phyloP scores from a whole-genome alignment of 2,797 vertebrate species.

The Cygnus olor region DNA sequence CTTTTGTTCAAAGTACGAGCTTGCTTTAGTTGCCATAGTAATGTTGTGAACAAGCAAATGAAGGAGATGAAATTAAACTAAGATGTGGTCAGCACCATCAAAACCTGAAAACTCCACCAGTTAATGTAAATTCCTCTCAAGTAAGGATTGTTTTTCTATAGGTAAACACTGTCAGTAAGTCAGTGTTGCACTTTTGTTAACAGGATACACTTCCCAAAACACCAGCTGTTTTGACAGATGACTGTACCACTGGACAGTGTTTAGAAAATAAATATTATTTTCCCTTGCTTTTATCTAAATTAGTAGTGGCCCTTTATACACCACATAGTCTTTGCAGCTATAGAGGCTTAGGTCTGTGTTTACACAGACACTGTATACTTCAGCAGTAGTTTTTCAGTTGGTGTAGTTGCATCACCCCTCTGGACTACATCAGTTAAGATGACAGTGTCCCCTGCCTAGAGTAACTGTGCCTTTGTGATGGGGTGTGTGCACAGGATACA shows the following conservation, averaged over 20 bases:
- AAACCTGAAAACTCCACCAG: neutral
- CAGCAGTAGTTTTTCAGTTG: neutral
- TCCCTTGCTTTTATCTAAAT: neutral
- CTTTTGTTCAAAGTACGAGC: neutral
- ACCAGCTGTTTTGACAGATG: neutral
- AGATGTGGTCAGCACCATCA: neutral
- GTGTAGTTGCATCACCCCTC: neutral
- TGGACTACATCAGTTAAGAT: neutral
- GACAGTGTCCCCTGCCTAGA: neutral
- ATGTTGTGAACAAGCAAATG: neutral
- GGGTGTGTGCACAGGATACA: too few species aligned
- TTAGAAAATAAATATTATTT: constrained; percentile 13
- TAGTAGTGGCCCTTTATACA: neutral
- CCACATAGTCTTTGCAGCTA: neutral
- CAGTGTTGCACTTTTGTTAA: neutral
- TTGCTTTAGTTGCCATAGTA: neutral
- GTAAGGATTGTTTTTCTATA: neutral
- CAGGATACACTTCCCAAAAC: neutral
- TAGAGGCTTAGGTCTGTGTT: neutral
- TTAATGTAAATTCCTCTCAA: neutral
- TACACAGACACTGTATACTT: neutral
- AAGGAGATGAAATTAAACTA: neutral
- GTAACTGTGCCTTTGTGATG: neutral
- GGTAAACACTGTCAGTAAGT: neutral
- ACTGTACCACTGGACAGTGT: neutral